Evolutionary conservation across 1,140 invertebrate genomes (phyloP).

Genomic region (Drosophila takahashii): DNA sequence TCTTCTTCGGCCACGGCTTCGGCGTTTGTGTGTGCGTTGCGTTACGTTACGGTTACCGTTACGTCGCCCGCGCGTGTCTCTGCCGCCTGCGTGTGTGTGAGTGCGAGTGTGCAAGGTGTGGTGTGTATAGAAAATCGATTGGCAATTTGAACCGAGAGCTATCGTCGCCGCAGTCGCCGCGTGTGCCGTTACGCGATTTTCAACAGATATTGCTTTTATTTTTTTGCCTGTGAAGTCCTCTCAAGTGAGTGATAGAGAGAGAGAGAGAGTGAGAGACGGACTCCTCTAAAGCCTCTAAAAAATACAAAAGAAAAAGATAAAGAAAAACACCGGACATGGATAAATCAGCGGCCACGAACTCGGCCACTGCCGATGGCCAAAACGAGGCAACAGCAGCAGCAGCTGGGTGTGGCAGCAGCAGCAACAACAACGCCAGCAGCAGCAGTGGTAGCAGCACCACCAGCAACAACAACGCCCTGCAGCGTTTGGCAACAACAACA

Average conservation of each 20-base stretch:
- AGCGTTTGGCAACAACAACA: slow-evolving; percentile 43
- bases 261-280: not conserved
- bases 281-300: slow-evolving; percentile 20
- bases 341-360: slow-evolving; percentile 72
- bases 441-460: slow-evolving; percentile 6
- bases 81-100: slow-evolving; percentile 17
- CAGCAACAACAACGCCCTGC: slow-evolving; percentile 27
- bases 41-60: slow-evolving; percentile 38
- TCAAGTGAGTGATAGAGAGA: slow-evolving; percentile 12
- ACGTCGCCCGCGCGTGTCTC: slow-evolving; percentile 30
- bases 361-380: slow-evolving; percentile 61
- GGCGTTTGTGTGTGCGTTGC: slow-evolving; percentile 25
- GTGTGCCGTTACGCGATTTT: slow-evolving; percentile 62
- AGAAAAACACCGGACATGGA: slow-evolving; percentile 50
- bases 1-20: not conserved
- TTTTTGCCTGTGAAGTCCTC: slow-evolving; percentile 49
- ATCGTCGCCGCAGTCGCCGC: slow-evolving; percentile 29
- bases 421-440: slow-evolving; percentile 26
- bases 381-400: slow-evolving; percentile 43
- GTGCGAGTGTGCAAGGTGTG: slow-evolving; percentile 66
- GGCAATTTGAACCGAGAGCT: slow-evolving; percentile 58
- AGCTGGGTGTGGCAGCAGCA: slow-evolving; percentile 38
- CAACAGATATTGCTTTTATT: slow-evolving; percentile 42
- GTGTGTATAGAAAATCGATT: slow-evolving; percentile 80
- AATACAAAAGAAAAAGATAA: not conserved